A percentile compares a stretch with the other conserved stretches of the same genome.
phyloP scores from a whole-genome alignment of 2,888 invertebrate genomes.

The Steinernema hermaphroditum region DNA sequence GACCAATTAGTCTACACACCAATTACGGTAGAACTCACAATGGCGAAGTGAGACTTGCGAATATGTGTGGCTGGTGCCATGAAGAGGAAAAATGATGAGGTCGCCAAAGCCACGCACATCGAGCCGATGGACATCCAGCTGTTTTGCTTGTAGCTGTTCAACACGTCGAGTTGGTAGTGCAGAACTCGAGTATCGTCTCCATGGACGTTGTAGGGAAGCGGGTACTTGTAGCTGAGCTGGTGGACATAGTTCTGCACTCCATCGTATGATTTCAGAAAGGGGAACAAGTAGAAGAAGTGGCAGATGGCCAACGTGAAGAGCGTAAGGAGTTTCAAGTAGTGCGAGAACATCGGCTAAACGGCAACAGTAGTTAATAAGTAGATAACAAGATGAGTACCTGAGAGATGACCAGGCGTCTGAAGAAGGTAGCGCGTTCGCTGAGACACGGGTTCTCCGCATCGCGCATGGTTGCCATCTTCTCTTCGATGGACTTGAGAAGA shows the following conservation, averaged over 20 bases:
- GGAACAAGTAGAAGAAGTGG: constrained; percentile 56
- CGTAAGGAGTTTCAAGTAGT: constrained; percentile 56
- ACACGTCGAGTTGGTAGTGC: constrained; percentile 32
- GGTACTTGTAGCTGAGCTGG: constrained; percentile 31
- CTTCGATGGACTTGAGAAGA: constrained; percentile 10
- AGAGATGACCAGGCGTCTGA: background rate
- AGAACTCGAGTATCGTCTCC: constrained; percentile 34
- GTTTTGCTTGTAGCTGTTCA: constrained; percentile 61
- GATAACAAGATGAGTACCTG: background rate
- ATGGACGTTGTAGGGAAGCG: background rate
- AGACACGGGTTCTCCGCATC: background rate
- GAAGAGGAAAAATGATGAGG: constrained; percentile 60
- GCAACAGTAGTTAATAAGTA: background rate
- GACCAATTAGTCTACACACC: background rate
- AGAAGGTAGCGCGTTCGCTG: background rate
- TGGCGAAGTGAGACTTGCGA: constrained; percentile 19
- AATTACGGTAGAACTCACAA: background rate
- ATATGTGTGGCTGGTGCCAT: constrained; percentile 47
- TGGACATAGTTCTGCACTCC: constrained; percentile 44
- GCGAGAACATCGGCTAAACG: constrained; percentile 54
- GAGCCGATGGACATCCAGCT: constrained; percentile 63
- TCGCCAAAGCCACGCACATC: constrained; percentile 62
- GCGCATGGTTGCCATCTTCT: background rate
- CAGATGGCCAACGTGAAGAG: constrained; percentile 57
- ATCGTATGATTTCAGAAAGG: constrained; percentile 44